Percentiles rank a stretch among this genome's conserved stretches.
These are phyloP conservation scores for Vollenhovia emeryi DNA, from an alignment of 1,140 invertebrate species.

Conservation along the genomic window DNA sequence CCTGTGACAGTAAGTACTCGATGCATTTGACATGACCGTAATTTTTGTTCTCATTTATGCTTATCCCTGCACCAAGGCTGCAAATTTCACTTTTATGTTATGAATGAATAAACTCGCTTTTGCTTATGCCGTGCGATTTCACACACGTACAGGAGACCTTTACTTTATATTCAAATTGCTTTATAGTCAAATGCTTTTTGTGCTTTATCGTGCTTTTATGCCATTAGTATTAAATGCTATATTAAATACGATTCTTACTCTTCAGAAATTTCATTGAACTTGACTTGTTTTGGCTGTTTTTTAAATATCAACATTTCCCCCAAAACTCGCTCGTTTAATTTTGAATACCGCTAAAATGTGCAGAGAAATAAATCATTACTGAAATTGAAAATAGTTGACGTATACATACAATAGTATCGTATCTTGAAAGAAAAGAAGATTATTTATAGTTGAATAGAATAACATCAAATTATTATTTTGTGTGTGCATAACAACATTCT, in stretches of 20 bases:
- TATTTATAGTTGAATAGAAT: conserved; percentile 14
- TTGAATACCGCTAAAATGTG: conserved; percentile 4
- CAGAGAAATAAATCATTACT: not conserved
- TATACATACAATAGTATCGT: not conserved
- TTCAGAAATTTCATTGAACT: conserved; percentile 2
- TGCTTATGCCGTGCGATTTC: conserved; percentile 67
- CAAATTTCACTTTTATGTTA: conserved; percentile 69
- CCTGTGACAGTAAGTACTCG: conserved; percentile 87
- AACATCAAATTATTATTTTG: not conserved
- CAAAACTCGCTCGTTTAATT: not conserved
- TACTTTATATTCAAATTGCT: conserved; percentile 56
- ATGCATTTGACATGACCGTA: conserved; percentile 74
- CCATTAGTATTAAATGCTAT: conserved; percentile 2
- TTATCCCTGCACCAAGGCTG: conserved; percentile 64
- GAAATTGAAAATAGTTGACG: not conserved
- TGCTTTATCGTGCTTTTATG: conserved; percentile 55
- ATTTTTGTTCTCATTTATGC: conserved; percentile 64
- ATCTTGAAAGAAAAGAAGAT: not conserved
- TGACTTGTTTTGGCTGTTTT: not conserved
- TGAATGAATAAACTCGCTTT: conserved; percentile 71
- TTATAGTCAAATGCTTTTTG: conserved; percentile 60
- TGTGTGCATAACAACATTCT: not conserved
- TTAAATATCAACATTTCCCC: not conserved
- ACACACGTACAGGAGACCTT: conserved; percentile 29
- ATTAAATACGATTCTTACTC: not conserved